phyloP scores from a whole-genome alignment of 2,113 vertebrate genomes.

The Andinoacara biseriatus region DNA sequence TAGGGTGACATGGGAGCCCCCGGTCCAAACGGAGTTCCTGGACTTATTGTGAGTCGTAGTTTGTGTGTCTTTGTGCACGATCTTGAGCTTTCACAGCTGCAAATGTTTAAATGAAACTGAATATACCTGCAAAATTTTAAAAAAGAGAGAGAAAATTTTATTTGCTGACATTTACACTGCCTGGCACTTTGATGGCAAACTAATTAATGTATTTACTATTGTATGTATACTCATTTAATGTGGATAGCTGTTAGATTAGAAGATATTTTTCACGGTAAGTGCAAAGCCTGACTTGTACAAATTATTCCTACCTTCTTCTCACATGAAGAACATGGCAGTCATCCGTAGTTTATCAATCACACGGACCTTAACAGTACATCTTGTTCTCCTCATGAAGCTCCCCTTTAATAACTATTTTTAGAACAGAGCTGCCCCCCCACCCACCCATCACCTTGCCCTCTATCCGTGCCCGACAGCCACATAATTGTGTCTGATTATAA shows the following conservation, averaged over 20 bases:
- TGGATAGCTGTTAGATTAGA: neutral
- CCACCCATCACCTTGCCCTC: constrained; percentile 62
- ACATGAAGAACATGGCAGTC: neutral
- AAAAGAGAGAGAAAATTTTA: neutral
- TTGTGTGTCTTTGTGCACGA: constrained; percentile 20
- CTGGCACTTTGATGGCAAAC: constrained; percentile 13
- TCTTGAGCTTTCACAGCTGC: neutral
- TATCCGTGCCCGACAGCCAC: constrained; percentile 48
- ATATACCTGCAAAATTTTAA: constrained; percentile 17
- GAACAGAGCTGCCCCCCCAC: constrained; percentile 3
- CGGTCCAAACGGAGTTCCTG: constrained; percentile 94
- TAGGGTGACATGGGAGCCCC: constrained; percentile 93
- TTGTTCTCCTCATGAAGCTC: constrained; percentile 13
- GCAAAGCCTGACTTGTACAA: neutral
- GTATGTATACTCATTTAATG: constrained; percentile 16
- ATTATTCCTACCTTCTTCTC: neutral
- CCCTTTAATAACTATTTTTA: constrained; percentile 41
- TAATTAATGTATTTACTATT: neutral
- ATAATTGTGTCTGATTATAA: constrained; percentile 75
- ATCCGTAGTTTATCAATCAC: constrained; percentile 20
- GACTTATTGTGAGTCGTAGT: constrained; percentile 92
- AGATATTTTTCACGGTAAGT: constrained; percentile 8
- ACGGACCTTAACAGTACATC: neutral
- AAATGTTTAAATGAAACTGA: constrained; percentile 38
- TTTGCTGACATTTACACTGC: constrained; percentile 20